Conservation (phyloP, 2,797 vertebrate genomes). For the Poecilia picta region DNA sequence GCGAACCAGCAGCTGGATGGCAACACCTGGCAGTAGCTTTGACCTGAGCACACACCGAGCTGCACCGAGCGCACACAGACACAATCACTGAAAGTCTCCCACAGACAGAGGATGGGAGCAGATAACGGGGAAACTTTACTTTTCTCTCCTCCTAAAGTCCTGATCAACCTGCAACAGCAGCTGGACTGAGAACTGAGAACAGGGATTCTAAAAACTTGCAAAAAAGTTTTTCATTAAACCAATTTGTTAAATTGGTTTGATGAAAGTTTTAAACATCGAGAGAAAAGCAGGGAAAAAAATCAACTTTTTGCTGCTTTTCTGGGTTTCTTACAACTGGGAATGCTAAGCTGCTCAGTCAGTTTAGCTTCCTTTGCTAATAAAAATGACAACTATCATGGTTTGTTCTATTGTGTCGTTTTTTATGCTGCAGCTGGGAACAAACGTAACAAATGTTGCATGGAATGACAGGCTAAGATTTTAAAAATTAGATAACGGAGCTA, state of each 20-base stretch:
- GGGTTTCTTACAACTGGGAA: neutral
- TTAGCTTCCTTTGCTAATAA: neutral
- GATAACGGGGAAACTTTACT: neutral
- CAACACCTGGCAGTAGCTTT: slow-evolving; percentile 25
- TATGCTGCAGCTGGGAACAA: neutral
- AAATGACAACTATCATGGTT: neutral
- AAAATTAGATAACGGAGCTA: neutral
- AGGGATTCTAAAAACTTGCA: neutral
- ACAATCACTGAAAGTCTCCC: slow-evolving; percentile 4
- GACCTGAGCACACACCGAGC: slow-evolving; percentile 7
- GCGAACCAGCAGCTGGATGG: slow-evolving; percentile 38
- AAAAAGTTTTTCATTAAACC: neutral
- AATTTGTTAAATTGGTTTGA: too few species aligned
- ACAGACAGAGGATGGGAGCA: neutral
- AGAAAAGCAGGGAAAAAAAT: neutral
- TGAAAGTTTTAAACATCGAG: neutral
- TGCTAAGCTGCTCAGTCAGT: neutral
- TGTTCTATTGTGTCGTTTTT: neutral
- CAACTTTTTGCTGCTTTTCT: neutral
- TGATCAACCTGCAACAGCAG: neutral
- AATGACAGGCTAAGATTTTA: neutral
- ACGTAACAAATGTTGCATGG: neutral
- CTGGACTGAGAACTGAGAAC: neutral
- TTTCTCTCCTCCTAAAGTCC: neutral
- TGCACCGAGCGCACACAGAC: slow-evolving; percentile 3